Evolutionary conservation across 2,888 invertebrate genomes (phyloP), one percentile per base, ranked within the genome.

Genomic region (Heliothis peltigera): DNA sequence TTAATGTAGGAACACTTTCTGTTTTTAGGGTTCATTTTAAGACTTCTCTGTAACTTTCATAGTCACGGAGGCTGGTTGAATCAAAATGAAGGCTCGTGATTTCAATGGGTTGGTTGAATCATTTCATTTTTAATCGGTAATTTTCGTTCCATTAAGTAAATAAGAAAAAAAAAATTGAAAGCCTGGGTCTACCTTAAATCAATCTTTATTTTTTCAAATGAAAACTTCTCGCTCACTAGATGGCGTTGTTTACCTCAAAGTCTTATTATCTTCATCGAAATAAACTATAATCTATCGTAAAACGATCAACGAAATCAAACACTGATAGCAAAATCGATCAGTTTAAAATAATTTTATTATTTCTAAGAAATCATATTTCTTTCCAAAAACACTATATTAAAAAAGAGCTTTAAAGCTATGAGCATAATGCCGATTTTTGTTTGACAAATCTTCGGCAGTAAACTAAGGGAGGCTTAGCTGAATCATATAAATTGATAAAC

Each of bases 261-360:
- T 35, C 15, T 35, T 15, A 15, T n/a, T 39, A 5, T 5, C 39
- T 4, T n/a, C n/a, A 39, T 39, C 15, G n/a, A 15, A 39, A 39
- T 39, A n/a, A 39, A 15, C 32, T 2, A 32, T 39, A 39, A 39
- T 39, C 39, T 5, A 39, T n/a, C 15, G 39, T 39, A 39, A 39
- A 39, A n/a, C 39, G 39, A 39, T 39, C n/a, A 39, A 39, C 15
- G 39, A 39, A 32, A 32, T 32, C n/a, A 39, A 39, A n/a, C 39
- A 39, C 15, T 39, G 39, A 39, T 39, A 39, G n/a, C n/a, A 39
- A 39, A 39, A 39, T 39, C n/a, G 4, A n/a, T 39, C 39, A 15
- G 39, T 39, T 39, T 39, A n/a, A 3, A n/a, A 39, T n/a, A n/a
- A 1, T n/a, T n/a, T 39, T 39, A 39, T 39, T 39, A 39, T 39